These are phyloP conservation scores for Caenorhabditis wallacei DNA, from an alignment of 2,888 invertebrate genomes.

Conservation along the genomic window DNA sequence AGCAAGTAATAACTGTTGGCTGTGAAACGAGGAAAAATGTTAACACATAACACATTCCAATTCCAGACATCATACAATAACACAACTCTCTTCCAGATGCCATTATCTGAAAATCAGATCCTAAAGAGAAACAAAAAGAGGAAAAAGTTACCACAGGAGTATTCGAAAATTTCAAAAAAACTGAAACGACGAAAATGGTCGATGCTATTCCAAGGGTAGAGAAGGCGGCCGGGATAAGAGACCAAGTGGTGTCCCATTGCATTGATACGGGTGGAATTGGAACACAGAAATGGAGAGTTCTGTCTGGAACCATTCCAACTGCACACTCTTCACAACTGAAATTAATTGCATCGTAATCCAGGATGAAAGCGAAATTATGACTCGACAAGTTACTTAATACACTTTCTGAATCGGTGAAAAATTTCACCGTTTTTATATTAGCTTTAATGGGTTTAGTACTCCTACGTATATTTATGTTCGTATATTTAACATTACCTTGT, in stretches of 20 bases:
- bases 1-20: conserved; percentile 87
- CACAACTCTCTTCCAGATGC: conserved; percentile 90
- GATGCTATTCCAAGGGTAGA: conserved; percentile 86
- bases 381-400: too few relatives aligned
- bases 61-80: conserved; percentile 88
- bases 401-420: too few relatives aligned
- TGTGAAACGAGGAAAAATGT: conserved; percentile 88
- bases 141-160: conserved; percentile 86
- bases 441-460: too few relatives aligned
- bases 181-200: conserved; percentile 87
- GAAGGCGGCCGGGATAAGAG: conserved; percentile 87
- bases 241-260: conserved; percentile 86
- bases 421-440: too few relatives aligned
- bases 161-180: conserved; percentile 87
- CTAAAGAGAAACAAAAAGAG: too few relatives aligned
- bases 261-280: conserved; percentile 86
- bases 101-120: conserved; percentile 86
- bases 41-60: conserved; percentile 88
- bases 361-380: too few relatives aligned
- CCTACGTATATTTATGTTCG: too few relatives aligned
- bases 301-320: conserved; percentile 87
- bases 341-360: too few relatives aligned
- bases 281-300: conserved; percentile 86
- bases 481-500: conserved; percentile 82
- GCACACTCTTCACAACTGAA: conserved; percentile 87